These are phyloP conservation scores for Euspilapteryx auroguttella DNA, from an alignment of 2,888 invertebrate species.

Conservation along the genomic window DNA sequence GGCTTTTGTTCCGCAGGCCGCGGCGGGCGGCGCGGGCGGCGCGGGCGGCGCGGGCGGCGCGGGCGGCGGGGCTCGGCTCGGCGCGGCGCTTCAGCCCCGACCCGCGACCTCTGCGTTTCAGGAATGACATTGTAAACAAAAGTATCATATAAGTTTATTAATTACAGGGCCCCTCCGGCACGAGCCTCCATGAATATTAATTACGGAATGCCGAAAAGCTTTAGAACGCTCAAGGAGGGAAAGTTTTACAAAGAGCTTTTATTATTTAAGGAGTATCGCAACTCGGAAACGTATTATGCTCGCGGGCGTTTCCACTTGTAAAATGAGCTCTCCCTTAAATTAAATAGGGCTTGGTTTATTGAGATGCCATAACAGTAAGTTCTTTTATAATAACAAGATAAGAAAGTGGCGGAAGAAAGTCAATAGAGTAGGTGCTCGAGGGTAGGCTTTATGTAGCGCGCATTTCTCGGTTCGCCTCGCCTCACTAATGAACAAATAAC, in stretches of 20 bases:
- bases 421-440: constrained; percentile 54
- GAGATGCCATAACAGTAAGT: constrained; percentile 9
- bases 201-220: constrained; percentile 59
- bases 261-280: constrained; percentile 54
- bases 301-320: constrained; percentile 13
- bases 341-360: constrained; percentile 16
- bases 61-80: too few species aligned
- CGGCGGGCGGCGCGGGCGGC: too few species aligned
- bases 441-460: constrained; percentile 36
- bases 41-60: too few species aligned
- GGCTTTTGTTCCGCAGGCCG: too few species aligned
- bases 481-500: constrained; percentile 32
- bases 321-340: constrained; percentile 15
- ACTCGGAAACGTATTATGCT: constrained; percentile 50
- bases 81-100: neutral
- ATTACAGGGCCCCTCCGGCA: constrained; percentile 56
- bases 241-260: constrained; percentile 61
- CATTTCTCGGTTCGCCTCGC: constrained; percentile 16
- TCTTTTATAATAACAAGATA: constrained; percentile 53
- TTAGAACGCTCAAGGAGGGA: constrained; percentile 59
- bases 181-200: constrained; percentile 59
- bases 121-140: constrained; percentile 58
- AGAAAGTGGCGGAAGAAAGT: constrained; percentile 59
- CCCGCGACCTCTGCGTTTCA: constrained; percentile 20
- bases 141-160: constrained; percentile 63